Conservation (phyloP, 2,888 invertebrate species). For the Pterobdella sp. region DNA sequence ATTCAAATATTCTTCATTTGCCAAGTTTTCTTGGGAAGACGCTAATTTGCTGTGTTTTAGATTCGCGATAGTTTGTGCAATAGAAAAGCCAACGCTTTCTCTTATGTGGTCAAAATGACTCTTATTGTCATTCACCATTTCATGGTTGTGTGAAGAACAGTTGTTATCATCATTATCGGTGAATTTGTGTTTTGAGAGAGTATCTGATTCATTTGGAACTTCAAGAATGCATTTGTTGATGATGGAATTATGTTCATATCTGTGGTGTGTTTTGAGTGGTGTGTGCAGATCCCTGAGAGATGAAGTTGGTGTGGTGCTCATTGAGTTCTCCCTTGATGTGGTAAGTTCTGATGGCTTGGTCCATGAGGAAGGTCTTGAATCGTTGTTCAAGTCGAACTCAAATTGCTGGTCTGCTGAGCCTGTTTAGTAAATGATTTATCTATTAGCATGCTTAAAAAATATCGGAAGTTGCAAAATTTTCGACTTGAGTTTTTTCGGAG, state of each 20-base stretch:
- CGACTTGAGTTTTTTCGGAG: background rate
- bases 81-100: too few species aligned
- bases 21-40: background rate
- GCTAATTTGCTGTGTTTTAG: too few species aligned
- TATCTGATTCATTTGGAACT: background rate
- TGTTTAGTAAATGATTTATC: too few species aligned
- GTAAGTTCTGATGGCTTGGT: background rate
- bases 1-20: slow-evolving; percentile 11
- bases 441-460: too few species aligned
- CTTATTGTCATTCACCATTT: background rate
- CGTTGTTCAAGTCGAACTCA: slow-evolving; percentile 17
- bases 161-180: background rate
- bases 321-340: background rate
- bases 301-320: slow-evolving; percentile 1
- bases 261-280: background rate
- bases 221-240: background rate
- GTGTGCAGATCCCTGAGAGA: slow-evolving; percentile 8
- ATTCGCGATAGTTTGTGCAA: too few species aligned
- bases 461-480: too few species aligned
- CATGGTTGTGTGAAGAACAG: background rate
- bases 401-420: slow-evolving; percentile 28
- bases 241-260: background rate
- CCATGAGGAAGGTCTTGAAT: slow-evolving; percentile 17
- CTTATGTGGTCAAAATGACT: too few species aligned
- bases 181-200: background rate